phyloP scores from a whole-genome alignment of 2,797 vertebrate species.

The Philypnodon macrostomus region DNA sequence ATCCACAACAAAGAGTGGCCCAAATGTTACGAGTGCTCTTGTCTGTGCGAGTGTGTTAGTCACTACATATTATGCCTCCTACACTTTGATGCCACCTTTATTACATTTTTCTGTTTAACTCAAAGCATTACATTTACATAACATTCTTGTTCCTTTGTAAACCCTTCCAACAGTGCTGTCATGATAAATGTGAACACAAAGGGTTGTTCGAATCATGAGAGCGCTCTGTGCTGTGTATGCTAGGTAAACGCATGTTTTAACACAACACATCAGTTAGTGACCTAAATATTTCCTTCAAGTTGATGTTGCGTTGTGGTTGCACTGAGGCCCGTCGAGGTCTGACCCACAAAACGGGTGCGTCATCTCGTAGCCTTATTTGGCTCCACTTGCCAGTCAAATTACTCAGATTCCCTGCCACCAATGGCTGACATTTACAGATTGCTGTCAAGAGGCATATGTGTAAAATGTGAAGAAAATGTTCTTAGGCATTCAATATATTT shows the following conservation, averaged over 20 bases:
- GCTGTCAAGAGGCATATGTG: too few species aligned
- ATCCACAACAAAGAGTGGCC: slow-evolving; percentile 2
- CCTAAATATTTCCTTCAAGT: slow-evolving; percentile 27
- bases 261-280: slow-evolving; percentile 5
- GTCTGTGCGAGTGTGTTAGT: slow-evolving; percentile 10
- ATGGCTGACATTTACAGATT: too few species aligned
- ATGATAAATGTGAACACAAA: too few species aligned
- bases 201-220: too few species aligned
- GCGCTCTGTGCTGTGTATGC: too few species aligned
- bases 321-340: slow-evolving; percentile 13
- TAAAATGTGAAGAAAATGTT: too few species aligned
- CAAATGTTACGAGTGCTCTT: not conserved
- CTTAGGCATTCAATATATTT: too few species aligned
- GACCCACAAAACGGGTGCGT: slow-evolving; percentile 25
- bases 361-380: slow-evolving; percentile 10
- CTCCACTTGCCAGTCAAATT: slow-evolving; percentile 13
- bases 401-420: too few species aligned
- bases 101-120: not conserved
- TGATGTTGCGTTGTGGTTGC: slow-evolving; percentile 1
- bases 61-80: slow-evolving; percentile 27
- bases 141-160: too few species aligned
- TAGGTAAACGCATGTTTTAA: not conserved
- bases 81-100: not conserved
- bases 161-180: too few species aligned
- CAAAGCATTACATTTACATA: too few species aligned